Base-by-base conservation (phyloP, 2,797 vertebrate genomes). In the Dryobates pubescens region DNA sequence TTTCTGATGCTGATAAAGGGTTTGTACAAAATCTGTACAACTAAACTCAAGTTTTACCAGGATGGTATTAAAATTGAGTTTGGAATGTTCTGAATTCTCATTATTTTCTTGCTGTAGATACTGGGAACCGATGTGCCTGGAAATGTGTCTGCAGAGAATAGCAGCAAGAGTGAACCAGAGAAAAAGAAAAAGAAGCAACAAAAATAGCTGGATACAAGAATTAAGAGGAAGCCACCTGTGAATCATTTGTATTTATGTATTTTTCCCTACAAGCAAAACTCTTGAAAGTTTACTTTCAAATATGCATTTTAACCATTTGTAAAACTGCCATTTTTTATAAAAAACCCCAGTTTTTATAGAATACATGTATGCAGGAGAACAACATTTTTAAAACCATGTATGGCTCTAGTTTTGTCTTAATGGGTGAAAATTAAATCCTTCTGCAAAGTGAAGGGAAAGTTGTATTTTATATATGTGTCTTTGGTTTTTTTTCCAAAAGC, bases 121-220 rank as follows among this genome's bases (percentile, higher is more conserved):
- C 62, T 74, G 53, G 97, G 89, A 91, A 71, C 75, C 57, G 94
- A 89, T 26, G 38, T 7, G 24, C 30, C 86, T 61, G 34, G 43
- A 47, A 78, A 72, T 54, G 26, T 41, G 3, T 34, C 86, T 53
- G 29, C 92, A 43, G 80, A 93, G 18, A 32, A 7, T 20, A 96
- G 69, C 72, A 77, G 49, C 73, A 95, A 92, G 17, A 77, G 58
- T 1, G 98, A 97, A 92, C 98, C 98, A 7, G 91, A 94, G 57
- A 93, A 79, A 36, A 98, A 98, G 97, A 98, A 97, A 86, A 97
- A 89, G 78, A 98, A 97, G 68, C 27, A 94, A 62, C 65, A 87
- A 84, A 92, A 97, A 86, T 98, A 98, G 83, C 45, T 90, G 71
- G 38, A 62, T 82, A 34, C n/a, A 72, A 6, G 76, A 90, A 17